Evolutionary conservation across 2,888 invertebrate species (phyloP).

Genomic region (Uropetala carovei): DNA sequence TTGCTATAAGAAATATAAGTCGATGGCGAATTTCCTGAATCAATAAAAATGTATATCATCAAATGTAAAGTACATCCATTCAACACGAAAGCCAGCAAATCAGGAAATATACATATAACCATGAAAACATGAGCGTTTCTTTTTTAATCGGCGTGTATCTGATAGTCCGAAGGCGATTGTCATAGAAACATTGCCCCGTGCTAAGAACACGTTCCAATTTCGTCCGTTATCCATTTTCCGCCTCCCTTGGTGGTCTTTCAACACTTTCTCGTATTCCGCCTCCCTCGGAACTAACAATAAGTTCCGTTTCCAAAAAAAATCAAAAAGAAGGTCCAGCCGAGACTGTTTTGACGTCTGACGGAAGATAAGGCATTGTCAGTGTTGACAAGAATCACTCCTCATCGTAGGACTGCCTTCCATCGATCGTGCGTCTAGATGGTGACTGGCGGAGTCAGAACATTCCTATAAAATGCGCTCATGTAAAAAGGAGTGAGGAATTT

Average conservation of each 20-base stretch:
- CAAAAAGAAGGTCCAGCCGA: background rate
- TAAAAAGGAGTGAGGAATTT: background rate
- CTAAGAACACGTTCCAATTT: background rate
- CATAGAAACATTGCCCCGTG: background rate
- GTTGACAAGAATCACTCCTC: background rate
- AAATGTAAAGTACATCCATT: too few relatives aligned
- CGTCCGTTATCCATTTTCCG: background rate
- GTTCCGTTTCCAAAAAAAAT: background rate
- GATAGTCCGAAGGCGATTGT: background rate
- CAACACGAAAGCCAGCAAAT: too few relatives aligned
- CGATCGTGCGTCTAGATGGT: background rate
- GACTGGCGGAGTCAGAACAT: background rate
- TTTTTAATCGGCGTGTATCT: too few relatives aligned
- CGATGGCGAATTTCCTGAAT: too few relatives aligned
- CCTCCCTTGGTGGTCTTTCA: constrained; percentile 24
- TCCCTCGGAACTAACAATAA: too few relatives aligned
- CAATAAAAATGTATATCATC: too few relatives aligned
- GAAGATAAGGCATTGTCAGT: background rate
- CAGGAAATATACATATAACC: too few relatives aligned
- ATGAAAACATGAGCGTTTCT: too few relatives aligned
- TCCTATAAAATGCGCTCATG: background rate
- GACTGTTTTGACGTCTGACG: background rate
- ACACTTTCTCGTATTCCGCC: constrained; percentile 2
- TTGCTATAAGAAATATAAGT: too few relatives aligned
- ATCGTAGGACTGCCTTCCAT: background rate